A percentile compares a stretch with the other conserved stretches of the same genome.
These are phyloP conservation scores for Podotricha telesiphe DNA, from an alignment of 2,888 invertebrate species.

Conservation along the genomic window DNA sequence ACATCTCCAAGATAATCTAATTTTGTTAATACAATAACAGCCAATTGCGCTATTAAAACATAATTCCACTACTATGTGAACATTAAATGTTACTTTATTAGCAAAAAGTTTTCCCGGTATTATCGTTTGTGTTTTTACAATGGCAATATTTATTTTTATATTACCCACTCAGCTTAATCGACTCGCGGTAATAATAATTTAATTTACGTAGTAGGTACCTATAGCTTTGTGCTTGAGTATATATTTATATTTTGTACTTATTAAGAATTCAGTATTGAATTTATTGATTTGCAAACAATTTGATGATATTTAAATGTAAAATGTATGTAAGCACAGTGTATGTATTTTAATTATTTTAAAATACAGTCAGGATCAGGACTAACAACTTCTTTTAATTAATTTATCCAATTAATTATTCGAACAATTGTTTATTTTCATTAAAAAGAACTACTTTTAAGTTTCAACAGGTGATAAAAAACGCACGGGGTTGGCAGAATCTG, in stretches of 20 bases:
- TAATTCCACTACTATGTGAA: constrained; percentile 71
- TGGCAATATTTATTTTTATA: constrained; percentile 69
- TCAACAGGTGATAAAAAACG: too few species aligned
- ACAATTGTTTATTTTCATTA: too few species aligned
- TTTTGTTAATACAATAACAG: constrained; percentile 80
- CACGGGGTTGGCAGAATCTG: too few species aligned
- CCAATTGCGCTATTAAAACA: constrained; percentile 57
- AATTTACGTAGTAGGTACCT: background rate
- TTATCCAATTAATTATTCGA: too few species aligned
- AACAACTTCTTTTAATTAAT: too few species aligned
- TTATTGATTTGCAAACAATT: too few species aligned
- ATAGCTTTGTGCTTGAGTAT: background rate
- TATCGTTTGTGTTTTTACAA: constrained; percentile 55
- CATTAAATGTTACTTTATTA: constrained; percentile 76
- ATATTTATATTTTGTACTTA: background rate
- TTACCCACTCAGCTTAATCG: constrained; percentile 34
- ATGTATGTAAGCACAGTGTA: too few species aligned
- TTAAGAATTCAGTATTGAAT: too few species aligned
- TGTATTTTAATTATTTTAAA: too few species aligned
- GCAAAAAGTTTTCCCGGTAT: constrained; percentile 59
- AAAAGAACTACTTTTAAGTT: too few species aligned
- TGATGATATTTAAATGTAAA: too few species aligned
- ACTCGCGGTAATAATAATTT: constrained; percentile 21
- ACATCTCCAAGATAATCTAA: constrained; percentile 68
- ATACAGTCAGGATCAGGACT: too few species aligned